Evolutionary conservation across 37 sponge, comb jelly and placozoan species (phyloP).

Genomic region (Beroe ovata): DNA sequence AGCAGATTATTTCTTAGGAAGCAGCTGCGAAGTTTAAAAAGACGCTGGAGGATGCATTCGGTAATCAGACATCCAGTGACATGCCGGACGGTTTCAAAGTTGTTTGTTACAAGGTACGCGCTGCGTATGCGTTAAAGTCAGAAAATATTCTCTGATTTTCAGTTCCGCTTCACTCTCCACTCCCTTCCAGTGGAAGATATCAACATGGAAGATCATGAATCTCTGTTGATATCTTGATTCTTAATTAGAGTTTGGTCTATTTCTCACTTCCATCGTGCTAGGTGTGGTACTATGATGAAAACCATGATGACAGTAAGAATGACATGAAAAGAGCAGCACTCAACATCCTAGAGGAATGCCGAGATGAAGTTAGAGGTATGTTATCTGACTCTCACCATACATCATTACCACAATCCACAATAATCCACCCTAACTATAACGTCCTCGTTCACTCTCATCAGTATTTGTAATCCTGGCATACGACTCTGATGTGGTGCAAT

Average conservation of each 20-base stretch:
- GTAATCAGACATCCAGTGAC: not conserved
- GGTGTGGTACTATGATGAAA: slow-evolving; percentile 56
- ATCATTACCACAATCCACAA: too few species aligned
- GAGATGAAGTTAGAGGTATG: slow-evolving; percentile 61
- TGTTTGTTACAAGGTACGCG: slow-evolving; percentile 8
- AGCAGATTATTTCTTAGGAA: slow-evolving; percentile 2
- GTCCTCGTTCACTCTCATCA: too few species aligned
- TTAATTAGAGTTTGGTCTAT: too few species aligned
- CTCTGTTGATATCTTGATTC: too few species aligned
- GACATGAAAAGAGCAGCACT: not conserved
- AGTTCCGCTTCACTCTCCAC: too few species aligned
- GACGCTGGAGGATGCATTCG: slow-evolving; percentile 30
- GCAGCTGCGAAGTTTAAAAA: slow-evolving; percentile 51
- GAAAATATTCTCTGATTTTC: too few species aligned
- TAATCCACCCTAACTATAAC: too few species aligned
- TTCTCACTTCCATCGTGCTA: not conserved
- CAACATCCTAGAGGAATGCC: slow-evolving; percentile 9
- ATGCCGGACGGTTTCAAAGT: slow-evolving; percentile 60
- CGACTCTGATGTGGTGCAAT: slow-evolving; percentile 26
- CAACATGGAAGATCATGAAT: too few species aligned
- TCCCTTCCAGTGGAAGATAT: too few species aligned
- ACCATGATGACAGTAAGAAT: not conserved
- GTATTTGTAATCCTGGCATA: slow-evolving; percentile 63
- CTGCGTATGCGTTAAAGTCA: too few species aligned
- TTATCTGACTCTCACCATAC: too few species aligned